phyloP scores from a whole-genome alignment of 2,888 invertebrate genomes.

The Orchestes rusci region DNA sequence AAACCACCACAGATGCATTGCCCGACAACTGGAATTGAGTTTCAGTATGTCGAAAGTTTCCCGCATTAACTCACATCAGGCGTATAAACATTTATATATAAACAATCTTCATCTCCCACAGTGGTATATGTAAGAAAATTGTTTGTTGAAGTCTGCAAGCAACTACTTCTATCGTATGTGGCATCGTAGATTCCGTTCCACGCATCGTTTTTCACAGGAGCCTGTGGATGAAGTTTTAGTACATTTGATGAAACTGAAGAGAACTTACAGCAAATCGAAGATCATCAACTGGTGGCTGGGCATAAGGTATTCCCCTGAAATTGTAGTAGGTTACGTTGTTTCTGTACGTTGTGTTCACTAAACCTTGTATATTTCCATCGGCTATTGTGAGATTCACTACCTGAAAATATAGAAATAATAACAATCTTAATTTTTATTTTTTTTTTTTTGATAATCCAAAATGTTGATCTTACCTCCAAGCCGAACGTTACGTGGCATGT shows the following conservation, averaged over 20 bases:
- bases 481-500: too few relatives aligned
- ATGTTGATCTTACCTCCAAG: too few relatives aligned
- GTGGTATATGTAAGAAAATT: background rate
- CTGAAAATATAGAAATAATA: too few relatives aligned
- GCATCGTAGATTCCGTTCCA: conserved; percentile 6
- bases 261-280: conserved; percentile 10
- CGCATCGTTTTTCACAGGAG: conserved; percentile 2
- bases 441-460: too few relatives aligned
- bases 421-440: too few relatives aligned
- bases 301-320: conserved; percentile 6
- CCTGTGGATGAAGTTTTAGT: too few relatives aligned
- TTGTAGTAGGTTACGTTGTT: conserved; percentile 1
- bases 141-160: background rate
- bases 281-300: conserved; percentile 1
- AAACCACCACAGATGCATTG: conserved; percentile 26
- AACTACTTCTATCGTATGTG: conserved; percentile 4
- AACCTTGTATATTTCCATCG: conserved; percentile 2
- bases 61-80: too few relatives aligned
- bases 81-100: too few relatives aligned
- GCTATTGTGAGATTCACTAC: background rate
- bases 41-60: too few relatives aligned
- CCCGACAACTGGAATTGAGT: too few relatives aligned
- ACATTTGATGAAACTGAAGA: background rate
- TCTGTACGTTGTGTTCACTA: background rate
- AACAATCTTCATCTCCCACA: conserved; percentile 8